Evolutionary conservation across 2,888 invertebrate species (phyloP), one percentile per base, ranked within the genome.

Genomic region (Spodoptera picta): DNA sequence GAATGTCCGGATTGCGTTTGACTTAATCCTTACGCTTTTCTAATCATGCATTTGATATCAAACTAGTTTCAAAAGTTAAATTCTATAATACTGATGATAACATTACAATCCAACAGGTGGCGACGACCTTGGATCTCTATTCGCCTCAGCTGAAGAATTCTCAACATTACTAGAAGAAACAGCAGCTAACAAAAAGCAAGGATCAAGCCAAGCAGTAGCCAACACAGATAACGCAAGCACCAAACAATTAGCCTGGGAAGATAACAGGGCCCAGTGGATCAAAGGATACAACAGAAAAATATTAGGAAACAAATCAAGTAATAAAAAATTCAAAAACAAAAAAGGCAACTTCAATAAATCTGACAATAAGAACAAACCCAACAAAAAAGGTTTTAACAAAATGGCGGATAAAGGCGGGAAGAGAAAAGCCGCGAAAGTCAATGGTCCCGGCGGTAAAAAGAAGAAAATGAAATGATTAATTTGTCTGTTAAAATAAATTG

Each of bases 81-180:
- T 36, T 7, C 36, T 36, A 36, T 36, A 9, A 36, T 36, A 0
- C 7, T 7, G 88, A 90, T 65, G 69, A 90, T 1, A 92, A 90
- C 85, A 36, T 59, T 60, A 54, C 11, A 44, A 55, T 46, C 65
- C 51, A 14, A 48, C 85, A 94, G 94, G 94, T 14, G 85, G 86
- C 75, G 92, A 93, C 44, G 96, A 96, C 76, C 92, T 96, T 49
- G 95, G 95, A 47, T 96, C 96, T 0, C 84, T 97, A 43, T 98
- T 98, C 91, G 97, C 98, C 3, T 97, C 98, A 0, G 98, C 98
- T 0, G 98, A 98, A 88, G 97, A 98, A 90, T 99, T 99, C 93
- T 97, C 98, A 0, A 96, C 97, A 49, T 94, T 98, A 77, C 92
- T 99, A 57, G 98, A 99, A 89, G 97, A 98, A 65, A 97, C 97